phyloP scores from a whole-genome alignment of 2,113 vertebrate species.

The Dromaius novaehollandiae region DNA sequence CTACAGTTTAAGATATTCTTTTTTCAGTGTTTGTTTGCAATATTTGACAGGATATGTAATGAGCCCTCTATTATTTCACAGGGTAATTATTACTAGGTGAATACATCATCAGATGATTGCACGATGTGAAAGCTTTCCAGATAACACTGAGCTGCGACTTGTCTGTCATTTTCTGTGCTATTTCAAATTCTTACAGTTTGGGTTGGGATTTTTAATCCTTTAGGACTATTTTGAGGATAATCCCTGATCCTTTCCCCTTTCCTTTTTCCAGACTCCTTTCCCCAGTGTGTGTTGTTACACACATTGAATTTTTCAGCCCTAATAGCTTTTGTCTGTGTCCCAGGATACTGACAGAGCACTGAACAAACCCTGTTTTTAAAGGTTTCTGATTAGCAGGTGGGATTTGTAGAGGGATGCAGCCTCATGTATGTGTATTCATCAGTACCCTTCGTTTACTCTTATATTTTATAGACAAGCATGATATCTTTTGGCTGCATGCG shows the following conservation, averaged over 20 bases:
- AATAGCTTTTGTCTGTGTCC: background rate
- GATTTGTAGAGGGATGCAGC: background rate
- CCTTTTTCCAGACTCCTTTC: background rate
- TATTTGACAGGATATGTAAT: background rate
- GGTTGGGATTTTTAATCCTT: background rate
- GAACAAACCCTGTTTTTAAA: background rate
- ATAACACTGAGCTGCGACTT: background rate
- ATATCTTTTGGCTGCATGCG: background rate
- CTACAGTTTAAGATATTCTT: background rate
- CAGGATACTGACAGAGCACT: background rate
- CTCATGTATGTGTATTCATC: background rate
- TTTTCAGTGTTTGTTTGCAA: background rate
- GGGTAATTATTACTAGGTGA: background rate
- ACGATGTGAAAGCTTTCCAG: background rate
- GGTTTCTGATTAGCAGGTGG: background rate
- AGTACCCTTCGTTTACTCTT: background rate
- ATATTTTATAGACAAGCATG: rapidly evolving
- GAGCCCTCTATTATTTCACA: background rate
- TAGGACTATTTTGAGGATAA: background rate
- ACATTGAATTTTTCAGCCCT: background rate
- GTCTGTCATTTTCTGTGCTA: background rate
- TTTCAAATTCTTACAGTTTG: background rate
- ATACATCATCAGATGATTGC: background rate
- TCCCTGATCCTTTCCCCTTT: background rate
- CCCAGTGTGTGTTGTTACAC: background rate